A percentile compares a stretch with the other conserved stretches of the same genome.
These are phyloP conservation scores for Trichopria drosophilae DNA, from an alignment of 2,888 invertebrate genomes.

Conservation along the genomic window DNA sequence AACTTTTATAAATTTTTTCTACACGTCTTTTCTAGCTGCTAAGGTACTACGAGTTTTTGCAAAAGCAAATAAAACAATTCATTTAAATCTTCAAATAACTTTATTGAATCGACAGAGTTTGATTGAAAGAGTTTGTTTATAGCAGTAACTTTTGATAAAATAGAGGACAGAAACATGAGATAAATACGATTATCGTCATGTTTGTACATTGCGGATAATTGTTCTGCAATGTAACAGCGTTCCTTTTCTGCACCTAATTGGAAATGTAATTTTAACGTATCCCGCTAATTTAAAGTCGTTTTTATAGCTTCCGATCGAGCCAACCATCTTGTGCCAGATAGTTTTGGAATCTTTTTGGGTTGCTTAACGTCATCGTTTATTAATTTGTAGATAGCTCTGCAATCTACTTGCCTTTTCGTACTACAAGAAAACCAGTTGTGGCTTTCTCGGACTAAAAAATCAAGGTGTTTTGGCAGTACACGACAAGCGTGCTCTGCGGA, in stretches of 20 bases:
- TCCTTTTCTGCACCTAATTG: slow-evolving; percentile 34
- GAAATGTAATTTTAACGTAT: slow-evolving; percentile 42
- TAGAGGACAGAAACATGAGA: slow-evolving; percentile 25
- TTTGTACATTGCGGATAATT: slow-evolving; percentile 30
- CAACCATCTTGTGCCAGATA: slow-evolving; percentile 25
- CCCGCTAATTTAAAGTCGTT: slow-evolving; percentile 38
- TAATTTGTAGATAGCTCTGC: too few relatives aligned
- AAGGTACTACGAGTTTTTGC: slow-evolving; percentile 39
- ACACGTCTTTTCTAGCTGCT: slow-evolving; percentile 37
- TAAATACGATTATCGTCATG: slow-evolving; percentile 31
- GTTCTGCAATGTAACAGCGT: slow-evolving; percentile 30
- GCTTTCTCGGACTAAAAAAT: too few relatives aligned
- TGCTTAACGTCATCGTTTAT: too few relatives aligned
- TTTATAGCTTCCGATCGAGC: slow-evolving; percentile 22
- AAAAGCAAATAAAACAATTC: slow-evolving; percentile 26
- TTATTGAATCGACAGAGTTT: slow-evolving; percentile 31
- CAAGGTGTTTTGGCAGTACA: too few relatives aligned
- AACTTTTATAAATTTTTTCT: slow-evolving; percentile 37
- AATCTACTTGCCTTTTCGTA: too few relatives aligned
- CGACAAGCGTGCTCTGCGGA: too few relatives aligned
- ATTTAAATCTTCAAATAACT: slow-evolving; percentile 34
- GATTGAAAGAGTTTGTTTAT: slow-evolving; percentile 34
- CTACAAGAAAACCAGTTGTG: too few relatives aligned
- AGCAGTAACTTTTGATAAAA: slow-evolving; percentile 29
- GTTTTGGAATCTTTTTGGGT: slow-evolving; percentile 17